Evolutionary conservation across 2,113 vertebrate genomes (phyloP), one percentile per base, ranked within the genome.

Genomic region (Oreocharis arfaki): DNA sequence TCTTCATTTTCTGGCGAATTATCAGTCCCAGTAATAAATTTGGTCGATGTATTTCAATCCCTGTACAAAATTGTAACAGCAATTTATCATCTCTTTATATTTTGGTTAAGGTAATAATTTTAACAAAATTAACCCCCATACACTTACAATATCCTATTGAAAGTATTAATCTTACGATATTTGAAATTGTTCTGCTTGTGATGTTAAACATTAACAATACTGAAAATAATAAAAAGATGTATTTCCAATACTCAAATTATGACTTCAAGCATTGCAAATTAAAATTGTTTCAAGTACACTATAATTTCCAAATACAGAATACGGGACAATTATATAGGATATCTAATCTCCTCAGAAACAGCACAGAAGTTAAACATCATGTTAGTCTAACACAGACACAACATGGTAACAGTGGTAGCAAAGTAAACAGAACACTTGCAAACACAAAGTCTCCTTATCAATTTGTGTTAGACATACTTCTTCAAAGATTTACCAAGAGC

Each of bases 11-110:
- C 83, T 99, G 99, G 59, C 99, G 99, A 95, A 99, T 99, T 84
- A 99, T 98, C 79, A 99, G 97, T 78, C 99, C 99, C 81, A 99
- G 97, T 60, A 99, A 98, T 18, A 99, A 98, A 97, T 99, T 99
- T 90, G 98, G 98, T 96, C 99, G 98, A 95, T 99, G 99, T 59
- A 98, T 98, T 97, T 99, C 99, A 93, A 99, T 98, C 39, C 99
- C 99, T 99, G 97, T 74, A 69, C 96, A 97, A 97, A 96, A 97
- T 71, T 56, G 81, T 73, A 97, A 95, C 30, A 97, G 42, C 42
- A 95, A 80, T 95, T 85, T 94, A 77, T 39, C 68, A 92, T 22
- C 85, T 69, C 61, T 39, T 60, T 57, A 16, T 59, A 12, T 53
- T 91, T 77, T 37, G 9, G 24, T 74, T 74, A 80, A 63, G 16